A percentile compares a stretch with the other conserved stretches of the same genome.
Conservation (phyloP, 23 tunicate genomes). For the Botrylloides violaceus region DNA sequence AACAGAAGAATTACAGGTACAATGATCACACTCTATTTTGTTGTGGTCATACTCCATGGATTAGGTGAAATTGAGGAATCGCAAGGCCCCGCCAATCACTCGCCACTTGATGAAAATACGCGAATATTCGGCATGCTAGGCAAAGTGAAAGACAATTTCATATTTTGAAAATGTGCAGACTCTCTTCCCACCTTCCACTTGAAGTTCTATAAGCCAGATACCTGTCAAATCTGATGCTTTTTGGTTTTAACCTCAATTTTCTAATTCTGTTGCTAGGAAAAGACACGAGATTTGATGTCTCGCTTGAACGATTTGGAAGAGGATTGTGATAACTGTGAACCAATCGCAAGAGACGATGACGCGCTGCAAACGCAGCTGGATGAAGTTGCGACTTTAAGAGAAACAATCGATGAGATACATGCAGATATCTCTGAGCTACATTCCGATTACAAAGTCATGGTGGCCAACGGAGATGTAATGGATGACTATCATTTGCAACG, state of each 20-base stretch:
- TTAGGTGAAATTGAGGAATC: no score
- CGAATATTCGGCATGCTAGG: no score
- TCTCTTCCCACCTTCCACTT: slow-evolving; percentile 1
- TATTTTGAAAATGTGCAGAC: no score
- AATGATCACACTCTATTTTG: no score
- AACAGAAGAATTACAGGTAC: slow-evolving; percentile 16
- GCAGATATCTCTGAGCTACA: slow-evolving; percentile 1
- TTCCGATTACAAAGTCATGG: slow-evolving; percentile 25
- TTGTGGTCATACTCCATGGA: no score
- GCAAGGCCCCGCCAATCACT: no score
- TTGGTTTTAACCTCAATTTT: background rate
- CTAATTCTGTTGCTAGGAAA: slow-evolving; percentile 23
- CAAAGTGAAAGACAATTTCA: no score
- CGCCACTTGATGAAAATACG: no score
- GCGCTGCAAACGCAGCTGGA: slow-evolving; percentile 15
- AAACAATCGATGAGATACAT: background rate
- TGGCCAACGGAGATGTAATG: slow-evolving; percentile 9
- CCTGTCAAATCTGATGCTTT: background rate
- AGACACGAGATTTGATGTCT: slow-evolving; percentile 17
- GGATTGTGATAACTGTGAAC: slow-evolving; percentile 29
- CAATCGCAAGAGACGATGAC: slow-evolving; percentile 25
- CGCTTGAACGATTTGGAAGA: slow-evolving; percentile 31
- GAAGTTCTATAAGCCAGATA: slow-evolving; percentile 1
- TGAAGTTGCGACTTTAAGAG: background rate
- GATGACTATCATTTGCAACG: slow-evolving; percentile 25